Evolutionary conservation across 1,140 invertebrate species (phyloP).

Genomic region (Papilio xuthus): DNA sequence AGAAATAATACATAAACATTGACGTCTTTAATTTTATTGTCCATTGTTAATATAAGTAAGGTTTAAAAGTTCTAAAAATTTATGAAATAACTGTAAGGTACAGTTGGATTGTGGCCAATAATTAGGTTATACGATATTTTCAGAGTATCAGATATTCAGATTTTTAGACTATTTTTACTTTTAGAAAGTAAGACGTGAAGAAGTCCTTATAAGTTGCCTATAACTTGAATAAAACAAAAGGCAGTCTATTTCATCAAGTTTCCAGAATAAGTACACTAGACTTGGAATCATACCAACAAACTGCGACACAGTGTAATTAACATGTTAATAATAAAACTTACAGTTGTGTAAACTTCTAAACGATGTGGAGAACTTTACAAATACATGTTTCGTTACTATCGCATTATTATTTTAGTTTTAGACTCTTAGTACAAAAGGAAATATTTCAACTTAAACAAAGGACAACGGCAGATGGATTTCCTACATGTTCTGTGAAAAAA

Average conservation of each 20-base stretch:
- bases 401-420: slow-evolving; percentile 5
- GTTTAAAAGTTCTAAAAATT: too few relatives aligned
- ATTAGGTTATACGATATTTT: too few relatives aligned
- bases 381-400: not conserved
- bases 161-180: too few relatives aligned
- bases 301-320: slow-evolving; percentile 62
- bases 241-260: slow-evolving; percentile 40
- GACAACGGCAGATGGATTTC: not conserved
- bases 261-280: slow-evolving; percentile 49
- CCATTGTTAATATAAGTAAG: too few relatives aligned
- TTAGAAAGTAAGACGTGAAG: too few relatives aligned
- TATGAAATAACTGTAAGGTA: too few relatives aligned
- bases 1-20: too few relatives aligned
- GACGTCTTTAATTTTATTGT: too few relatives aligned
- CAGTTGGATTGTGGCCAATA: too few relatives aligned
- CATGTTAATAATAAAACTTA: slow-evolving; percentile 67
- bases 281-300: slow-evolving; percentile 64
- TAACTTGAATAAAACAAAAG: not conserved
- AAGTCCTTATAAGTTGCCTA: not conserved
- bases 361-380: slow-evolving; percentile 26
- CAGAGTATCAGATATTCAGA: too few relatives aligned
- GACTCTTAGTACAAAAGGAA: not conserved
- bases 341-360: slow-evolving; percentile 47
- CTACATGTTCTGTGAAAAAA: not conserved
- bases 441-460: not conserved